phyloP scores from a whole-genome alignment of 2,797 vertebrate species.

The Alcedo atthis region DNA sequence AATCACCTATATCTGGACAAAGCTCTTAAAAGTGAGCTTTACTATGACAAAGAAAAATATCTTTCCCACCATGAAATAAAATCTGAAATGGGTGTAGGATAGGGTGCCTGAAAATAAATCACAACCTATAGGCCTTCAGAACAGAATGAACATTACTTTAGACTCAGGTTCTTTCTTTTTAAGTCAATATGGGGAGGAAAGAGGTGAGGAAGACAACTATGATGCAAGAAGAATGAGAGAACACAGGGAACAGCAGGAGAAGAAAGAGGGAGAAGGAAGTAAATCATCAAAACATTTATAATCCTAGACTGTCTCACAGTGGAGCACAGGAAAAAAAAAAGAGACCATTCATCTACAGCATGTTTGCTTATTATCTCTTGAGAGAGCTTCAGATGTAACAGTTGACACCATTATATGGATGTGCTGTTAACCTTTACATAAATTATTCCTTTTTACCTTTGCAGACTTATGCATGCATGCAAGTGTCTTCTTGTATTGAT shows the following conservation, averaged over 20 bases:
- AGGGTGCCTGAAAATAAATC: neutral
- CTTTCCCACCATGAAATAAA: neutral
- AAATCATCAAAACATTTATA: conserved; percentile 61
- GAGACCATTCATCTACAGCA: neutral
- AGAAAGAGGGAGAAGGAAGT: conserved; percentile 4
- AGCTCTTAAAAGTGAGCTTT: neutral
- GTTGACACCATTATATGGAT: conserved; percentile 31
- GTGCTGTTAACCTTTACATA: conserved; percentile 31
- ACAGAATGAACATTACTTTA: neutral
- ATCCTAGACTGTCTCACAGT: neutral
- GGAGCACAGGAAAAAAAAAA: conserved; percentile 5
- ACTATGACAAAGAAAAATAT: neutral
- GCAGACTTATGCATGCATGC: neutral
- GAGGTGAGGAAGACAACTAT: neutral
- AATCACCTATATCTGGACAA: neutral
- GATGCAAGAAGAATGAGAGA: neutral
- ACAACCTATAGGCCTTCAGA: neutral
- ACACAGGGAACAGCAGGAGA: neutral
- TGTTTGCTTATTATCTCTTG: conserved; percentile 52
- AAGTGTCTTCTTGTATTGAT: neutral
- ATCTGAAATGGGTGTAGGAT: neutral
- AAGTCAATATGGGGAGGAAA: neutral
- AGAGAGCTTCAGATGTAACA: conserved; percentile 32
- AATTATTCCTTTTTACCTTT: neutral
- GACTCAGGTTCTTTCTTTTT: neutral